These are phyloP conservation scores for Microctenopoma steveboyesi DNA, from an alignment of 2,797 vertebrate genomes.

Conservation along the genomic window DNA sequence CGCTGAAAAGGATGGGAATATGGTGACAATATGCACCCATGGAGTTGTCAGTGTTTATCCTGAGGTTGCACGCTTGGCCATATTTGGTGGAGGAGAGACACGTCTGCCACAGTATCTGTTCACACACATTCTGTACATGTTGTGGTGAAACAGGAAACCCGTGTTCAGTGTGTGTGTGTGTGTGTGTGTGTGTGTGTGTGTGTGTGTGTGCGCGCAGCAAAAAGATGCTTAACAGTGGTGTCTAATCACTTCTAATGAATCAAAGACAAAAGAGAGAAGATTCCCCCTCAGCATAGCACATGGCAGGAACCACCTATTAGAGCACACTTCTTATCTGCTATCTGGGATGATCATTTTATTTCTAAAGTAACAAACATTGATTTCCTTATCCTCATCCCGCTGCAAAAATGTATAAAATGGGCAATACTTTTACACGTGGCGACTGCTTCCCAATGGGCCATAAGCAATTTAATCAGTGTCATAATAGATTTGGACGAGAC, in stretches of 20 bases:
- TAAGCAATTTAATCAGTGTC: conserved; percentile 74
- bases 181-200: too few species aligned
- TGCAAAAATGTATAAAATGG: conserved; percentile 25
- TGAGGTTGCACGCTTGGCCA: not conserved
- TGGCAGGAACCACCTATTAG: conserved; percentile 46
- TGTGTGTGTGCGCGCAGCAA: too few species aligned
- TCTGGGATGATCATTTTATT: conserved; percentile 19
- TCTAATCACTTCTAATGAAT: conserved; percentile 67
- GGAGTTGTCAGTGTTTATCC: conserved; percentile 37
- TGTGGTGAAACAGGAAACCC: too few species aligned
- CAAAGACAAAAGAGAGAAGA: conserved; percentile 35
- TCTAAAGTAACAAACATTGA: conserved; percentile 34
- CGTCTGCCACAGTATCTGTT: too few species aligned
- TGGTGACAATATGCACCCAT: conserved; percentile 58
- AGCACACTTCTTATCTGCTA: conserved; percentile 31
- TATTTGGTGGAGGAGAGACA: conserved; percentile 52
- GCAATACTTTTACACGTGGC: conserved; percentile 25
- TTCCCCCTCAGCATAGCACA: conserved; percentile 9
- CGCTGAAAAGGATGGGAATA: conserved; percentile 57
- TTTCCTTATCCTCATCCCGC: conserved; percentile 8
- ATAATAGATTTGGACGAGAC: conserved; percentile 76
- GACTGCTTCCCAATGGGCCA: conserved; percentile 41
- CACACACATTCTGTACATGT: too few species aligned
- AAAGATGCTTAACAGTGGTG: conserved; percentile 60
- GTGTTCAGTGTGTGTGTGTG: too few species aligned